Conservation (phyloP, 2,797 vertebrate species). For the Propithecus perrieri region DNA sequence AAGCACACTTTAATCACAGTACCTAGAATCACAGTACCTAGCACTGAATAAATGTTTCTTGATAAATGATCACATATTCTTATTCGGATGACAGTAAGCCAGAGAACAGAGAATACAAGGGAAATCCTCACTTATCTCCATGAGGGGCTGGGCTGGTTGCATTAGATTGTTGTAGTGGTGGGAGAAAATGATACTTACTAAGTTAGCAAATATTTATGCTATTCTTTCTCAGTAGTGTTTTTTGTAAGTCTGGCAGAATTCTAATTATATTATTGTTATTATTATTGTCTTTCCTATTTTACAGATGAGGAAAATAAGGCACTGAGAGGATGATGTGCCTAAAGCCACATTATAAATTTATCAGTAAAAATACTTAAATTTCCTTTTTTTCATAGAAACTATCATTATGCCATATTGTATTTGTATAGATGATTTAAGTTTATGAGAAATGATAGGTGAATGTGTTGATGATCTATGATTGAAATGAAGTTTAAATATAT, state of each 20-base stretch:
- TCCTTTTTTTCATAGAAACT: background rate
- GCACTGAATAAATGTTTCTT: background rate
- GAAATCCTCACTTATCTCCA: background rate
- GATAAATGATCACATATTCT: background rate
- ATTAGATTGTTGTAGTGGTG: background rate
- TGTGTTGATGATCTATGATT: background rate
- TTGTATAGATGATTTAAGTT: background rate
- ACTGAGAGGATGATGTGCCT: background rate
- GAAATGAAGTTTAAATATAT: background rate
- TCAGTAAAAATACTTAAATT: background rate
- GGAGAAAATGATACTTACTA: background rate
- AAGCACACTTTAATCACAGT: background rate
- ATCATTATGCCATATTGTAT: background rate
- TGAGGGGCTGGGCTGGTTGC: rapidly evolving
- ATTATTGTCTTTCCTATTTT: background rate
- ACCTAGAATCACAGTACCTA: background rate
- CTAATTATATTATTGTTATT: background rate
- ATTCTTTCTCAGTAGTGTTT: background rate
- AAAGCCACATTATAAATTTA: background rate
- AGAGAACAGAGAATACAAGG: background rate
- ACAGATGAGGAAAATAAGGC: background rate
- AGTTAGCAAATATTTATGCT: background rate
- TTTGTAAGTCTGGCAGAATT: background rate
- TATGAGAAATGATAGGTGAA: background rate
- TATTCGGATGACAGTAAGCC: background rate